Evolutionary conservation across 2,888 invertebrate species (phyloP).

Genomic region (Tetanocera ferruginea): DNA sequence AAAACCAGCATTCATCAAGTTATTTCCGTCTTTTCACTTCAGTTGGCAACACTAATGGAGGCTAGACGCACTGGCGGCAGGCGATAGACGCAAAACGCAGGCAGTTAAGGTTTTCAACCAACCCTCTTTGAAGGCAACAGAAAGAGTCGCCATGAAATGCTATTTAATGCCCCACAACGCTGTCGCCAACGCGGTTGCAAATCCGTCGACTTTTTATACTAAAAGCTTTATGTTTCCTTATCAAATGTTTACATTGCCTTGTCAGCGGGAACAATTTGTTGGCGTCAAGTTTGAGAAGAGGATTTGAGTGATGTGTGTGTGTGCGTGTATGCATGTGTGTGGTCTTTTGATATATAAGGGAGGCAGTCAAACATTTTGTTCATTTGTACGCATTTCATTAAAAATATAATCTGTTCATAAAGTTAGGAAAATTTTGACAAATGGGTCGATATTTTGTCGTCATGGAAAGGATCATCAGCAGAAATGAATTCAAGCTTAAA

Average conservation of each 20-base stretch:
- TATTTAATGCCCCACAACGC: background rate
- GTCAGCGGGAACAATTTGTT: background rate
- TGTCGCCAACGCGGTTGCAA: background rate
- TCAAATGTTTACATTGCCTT: constrained; percentile 5
- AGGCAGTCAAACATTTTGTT: background rate
- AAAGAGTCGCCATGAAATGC: background rate
- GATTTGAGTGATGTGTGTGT: background rate
- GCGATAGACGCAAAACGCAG: constrained; percentile 2
- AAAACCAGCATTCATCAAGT: background rate
- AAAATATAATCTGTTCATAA: too few relatives aligned
- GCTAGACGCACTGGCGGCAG: constrained; percentile 40
- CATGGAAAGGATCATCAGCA: too few relatives aligned
- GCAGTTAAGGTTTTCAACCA: background rate
- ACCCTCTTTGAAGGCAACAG: too few relatives aligned
- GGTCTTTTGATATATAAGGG: background rate
- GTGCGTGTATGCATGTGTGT: background rate
- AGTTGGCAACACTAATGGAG: constrained; percentile 24
- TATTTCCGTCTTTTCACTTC: background rate
- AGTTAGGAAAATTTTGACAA: too few relatives aligned
- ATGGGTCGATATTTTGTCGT: too few relatives aligned
- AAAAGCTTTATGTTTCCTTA: background rate
- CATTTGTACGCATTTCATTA: background rate
- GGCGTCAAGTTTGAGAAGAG: constrained; percentile 18
- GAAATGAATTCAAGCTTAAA: too few relatives aligned
- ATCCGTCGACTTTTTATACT: background rate